A percentile compares a stretch with the other conserved stretches of the same genome.
Evolutionary conservation across 2,797 vertebrate species (phyloP).

Genomic region (Trachops cirrhosus): DNA sequence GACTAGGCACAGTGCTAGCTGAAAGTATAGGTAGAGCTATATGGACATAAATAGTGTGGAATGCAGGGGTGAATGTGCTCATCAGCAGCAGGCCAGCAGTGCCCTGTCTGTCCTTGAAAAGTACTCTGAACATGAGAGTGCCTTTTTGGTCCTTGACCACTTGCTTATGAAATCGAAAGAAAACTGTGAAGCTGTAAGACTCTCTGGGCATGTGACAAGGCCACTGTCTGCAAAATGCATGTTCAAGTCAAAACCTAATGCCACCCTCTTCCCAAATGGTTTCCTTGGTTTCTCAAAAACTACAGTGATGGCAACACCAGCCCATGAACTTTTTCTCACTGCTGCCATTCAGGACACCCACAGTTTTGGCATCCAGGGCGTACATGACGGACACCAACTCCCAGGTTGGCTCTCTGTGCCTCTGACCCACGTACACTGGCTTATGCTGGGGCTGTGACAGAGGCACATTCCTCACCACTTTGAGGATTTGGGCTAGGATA

Average conservation of each 20-base stretch:
- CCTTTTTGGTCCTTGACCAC: not conserved
- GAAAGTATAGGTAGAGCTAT: not conserved
- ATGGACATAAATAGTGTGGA: not conserved
- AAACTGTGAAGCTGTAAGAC: not conserved
- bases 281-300: not conserved
- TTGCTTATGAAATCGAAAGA: not conserved
- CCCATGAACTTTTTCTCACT: not conserved
- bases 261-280: not conserved
- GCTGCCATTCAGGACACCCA: not conserved
- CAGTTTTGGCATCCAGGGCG: not conserved
- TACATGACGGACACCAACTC: not conserved
- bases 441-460: not conserved
- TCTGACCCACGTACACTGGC: not conserved
- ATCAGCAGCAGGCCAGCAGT: no score
- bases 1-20: not conserved
- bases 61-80: not conserved
- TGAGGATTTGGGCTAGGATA: not conserved
- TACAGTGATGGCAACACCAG: not conserved
- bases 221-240: not conserved
- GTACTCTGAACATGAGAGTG: not conserved
- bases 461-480: not conserved
- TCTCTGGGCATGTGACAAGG: not conserved
- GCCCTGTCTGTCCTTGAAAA: not conserved
- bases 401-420: fast-evolving
- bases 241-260: not conserved